A percentile compares a stretch with the other conserved stretches of the same genome.
Conservation (phyloP, 2,797 vertebrate genomes). For the Rhinoraja longicauda region DNA sequence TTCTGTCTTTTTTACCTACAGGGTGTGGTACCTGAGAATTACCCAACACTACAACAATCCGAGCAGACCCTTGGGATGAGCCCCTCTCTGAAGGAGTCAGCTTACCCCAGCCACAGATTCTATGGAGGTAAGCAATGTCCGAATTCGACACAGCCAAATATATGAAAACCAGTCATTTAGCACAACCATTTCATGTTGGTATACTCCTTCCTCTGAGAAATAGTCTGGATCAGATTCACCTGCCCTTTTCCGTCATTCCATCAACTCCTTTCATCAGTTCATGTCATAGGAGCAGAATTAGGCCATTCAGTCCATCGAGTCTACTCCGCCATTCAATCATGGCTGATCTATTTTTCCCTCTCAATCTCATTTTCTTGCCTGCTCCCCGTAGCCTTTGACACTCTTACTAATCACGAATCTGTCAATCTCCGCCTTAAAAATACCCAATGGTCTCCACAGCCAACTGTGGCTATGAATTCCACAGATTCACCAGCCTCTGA, state of each 20-base stretch:
- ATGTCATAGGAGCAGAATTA: no score
- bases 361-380: no score
- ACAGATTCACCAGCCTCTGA: no score
- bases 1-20: constrained; percentile 47
- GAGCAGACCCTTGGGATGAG: constrained; percentile 69
- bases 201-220: background rate
- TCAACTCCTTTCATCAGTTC: background rate
- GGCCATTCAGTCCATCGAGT: no score
- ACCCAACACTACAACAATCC: constrained; percentile 71
- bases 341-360: no score
- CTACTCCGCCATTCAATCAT: no score
- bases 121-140: constrained; percentile 65
- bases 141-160: background rate
- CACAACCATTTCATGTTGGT: background rate
- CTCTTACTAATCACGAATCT: no score
- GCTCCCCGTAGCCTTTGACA: no score
- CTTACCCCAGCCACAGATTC: constrained; percentile 65
- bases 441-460: no score
- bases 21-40: constrained; percentile 79
- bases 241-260: background rate
- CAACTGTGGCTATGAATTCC: no score
- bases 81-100: constrained; percentile 60
- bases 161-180: background rate
- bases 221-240: background rate
- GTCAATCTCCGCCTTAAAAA: no score